These are phyloP conservation scores for Oreocharis arfaki DNA, from an alignment of 2,113 vertebrate genomes.

Conservation along the genomic window DNA sequence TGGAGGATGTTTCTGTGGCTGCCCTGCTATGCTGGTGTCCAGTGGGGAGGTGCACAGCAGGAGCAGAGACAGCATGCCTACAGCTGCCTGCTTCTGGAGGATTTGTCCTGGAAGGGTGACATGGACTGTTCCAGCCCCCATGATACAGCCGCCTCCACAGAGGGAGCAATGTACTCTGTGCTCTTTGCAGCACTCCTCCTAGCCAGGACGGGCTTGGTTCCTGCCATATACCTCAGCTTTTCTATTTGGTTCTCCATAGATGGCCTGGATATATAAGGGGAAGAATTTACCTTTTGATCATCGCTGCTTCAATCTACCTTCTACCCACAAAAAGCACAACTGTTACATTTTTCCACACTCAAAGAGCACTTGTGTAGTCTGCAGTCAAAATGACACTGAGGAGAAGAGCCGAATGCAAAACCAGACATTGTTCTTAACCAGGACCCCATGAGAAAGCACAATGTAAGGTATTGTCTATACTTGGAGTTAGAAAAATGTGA, in stretches of 20 bases:
- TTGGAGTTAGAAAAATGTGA: neutral
- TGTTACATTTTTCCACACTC: neutral
- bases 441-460: neutral
- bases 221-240: neutral
- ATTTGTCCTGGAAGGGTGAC: neutral
- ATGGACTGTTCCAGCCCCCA: too few species aligned
- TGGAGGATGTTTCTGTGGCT: neutral
- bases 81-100: neutral
- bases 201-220: neutral
- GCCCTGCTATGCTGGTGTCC: neutral
- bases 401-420: neutral
- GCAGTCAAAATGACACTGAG: neutral
- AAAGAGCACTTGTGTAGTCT: neutral
- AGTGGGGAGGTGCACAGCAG: too few species aligned
- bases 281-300: neutral
- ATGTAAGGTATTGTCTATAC: neutral
- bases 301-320: neutral
- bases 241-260: neutral
- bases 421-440: neutral
- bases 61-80: neutral
- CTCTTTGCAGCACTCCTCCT: neutral
- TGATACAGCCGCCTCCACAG: fast-evolving
- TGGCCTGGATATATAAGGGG: neutral
- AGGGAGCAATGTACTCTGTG: fast-evolving
- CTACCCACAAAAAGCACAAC: neutral